phyloP scores from a whole-genome alignment of 2,113 vertebrate species.

The Loxodonta africana region DNA sequence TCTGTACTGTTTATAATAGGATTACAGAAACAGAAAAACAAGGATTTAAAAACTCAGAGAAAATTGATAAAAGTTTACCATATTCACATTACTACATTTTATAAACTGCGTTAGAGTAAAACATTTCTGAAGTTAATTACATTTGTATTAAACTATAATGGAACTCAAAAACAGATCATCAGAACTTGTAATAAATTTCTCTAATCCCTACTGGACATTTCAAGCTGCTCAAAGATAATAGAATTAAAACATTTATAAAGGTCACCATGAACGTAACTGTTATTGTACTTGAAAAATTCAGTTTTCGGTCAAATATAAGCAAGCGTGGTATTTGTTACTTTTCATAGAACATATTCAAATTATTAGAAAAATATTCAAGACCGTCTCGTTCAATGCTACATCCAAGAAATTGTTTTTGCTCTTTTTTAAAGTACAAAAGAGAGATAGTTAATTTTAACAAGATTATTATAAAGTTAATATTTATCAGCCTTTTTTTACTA shows the following conservation, averaged over 20 bases:
- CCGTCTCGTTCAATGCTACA: neutral
- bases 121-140: neutral
- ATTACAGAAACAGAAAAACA: neutral
- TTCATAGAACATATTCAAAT: neutral
- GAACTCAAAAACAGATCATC: neutral
- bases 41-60: neutral
- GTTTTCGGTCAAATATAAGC: neutral
- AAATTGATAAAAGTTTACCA: neutral
- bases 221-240: slow-evolving; percentile 12
- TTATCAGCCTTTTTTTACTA: neutral
- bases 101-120: neutral
- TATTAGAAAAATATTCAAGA: neutral
- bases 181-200: neutral
- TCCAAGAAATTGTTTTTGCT: neutral
- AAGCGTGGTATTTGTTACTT: neutral
- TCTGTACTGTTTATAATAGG: neutral
- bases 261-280: neutral
- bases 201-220: neutral
- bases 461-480: neutral
- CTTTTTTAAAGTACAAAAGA: neutral
- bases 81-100: neutral
- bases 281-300: slow-evolving; percentile 38
- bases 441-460: neutral
- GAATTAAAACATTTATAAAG: slow-evolving; percentile 26
- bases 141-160: neutral